Conservation (phyloP, 2,113 vertebrate species). For the Marcusenius ussheri region DNA sequence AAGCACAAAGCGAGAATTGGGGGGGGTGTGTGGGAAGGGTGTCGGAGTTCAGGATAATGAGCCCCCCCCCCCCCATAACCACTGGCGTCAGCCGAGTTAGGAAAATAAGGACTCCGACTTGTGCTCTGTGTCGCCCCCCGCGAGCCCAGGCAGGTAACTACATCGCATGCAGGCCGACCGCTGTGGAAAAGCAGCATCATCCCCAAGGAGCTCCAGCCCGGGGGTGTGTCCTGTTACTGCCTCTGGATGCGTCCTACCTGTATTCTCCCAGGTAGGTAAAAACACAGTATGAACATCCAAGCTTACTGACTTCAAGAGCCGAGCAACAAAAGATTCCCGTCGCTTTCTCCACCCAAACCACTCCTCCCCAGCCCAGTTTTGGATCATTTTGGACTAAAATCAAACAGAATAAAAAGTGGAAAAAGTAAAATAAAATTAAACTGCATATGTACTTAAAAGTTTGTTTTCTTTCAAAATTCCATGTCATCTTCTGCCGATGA, state of each 20-base stretch:
- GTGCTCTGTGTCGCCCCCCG: slow-evolving; percentile 53
- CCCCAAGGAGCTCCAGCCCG: not conserved
- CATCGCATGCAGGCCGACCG: slow-evolving; percentile 40
- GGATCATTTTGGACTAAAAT: slow-evolving; percentile 52
- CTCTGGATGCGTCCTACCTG: slow-evolving; percentile 43
- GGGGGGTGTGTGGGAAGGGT: slow-evolving; percentile 38
- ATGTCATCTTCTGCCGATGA: slow-evolving; percentile 65
- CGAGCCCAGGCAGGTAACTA: slow-evolving; percentile 54
- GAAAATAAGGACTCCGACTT: slow-evolving; percentile 60
- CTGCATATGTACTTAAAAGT: slow-evolving; percentile 48
- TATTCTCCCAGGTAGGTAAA: slow-evolving; percentile 42
- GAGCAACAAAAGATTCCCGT: slow-evolving; percentile 48
- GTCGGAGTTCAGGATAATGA: slow-evolving; percentile 60
- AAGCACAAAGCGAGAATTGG: slow-evolving; percentile 41
- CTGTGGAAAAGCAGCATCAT: not conserved
- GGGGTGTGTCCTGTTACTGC: not conserved
- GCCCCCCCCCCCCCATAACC: slow-evolving; percentile 38
- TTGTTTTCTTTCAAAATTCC: slow-evolving; percentile 53
- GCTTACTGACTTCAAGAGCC: slow-evolving; percentile 53
- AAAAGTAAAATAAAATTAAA: slow-evolving; percentile 53
- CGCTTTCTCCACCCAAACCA: not conserved
- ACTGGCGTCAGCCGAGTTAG: slow-evolving; percentile 48
- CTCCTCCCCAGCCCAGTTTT: slow-evolving; percentile 39
- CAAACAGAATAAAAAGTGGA: slow-evolving; percentile 46
- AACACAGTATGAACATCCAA: slow-evolving; percentile 46